Evolutionary conservation across 2,113 vertebrate species (phyloP), one percentile per base, ranked within the genome.

Genomic region (Xenus cinereus): DNA sequence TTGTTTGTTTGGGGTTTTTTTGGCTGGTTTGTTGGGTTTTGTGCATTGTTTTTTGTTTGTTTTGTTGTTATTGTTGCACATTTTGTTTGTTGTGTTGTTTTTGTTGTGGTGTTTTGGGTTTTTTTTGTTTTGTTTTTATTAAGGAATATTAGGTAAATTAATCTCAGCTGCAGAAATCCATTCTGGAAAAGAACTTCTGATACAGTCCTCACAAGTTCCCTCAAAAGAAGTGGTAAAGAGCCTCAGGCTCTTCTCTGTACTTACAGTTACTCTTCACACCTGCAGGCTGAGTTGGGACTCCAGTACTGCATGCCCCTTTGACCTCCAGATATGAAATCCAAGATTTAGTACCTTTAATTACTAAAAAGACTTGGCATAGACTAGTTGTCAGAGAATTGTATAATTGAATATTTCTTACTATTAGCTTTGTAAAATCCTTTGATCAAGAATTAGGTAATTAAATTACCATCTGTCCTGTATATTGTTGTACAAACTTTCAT

Each of bases 401-500:
- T 71, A 59, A 71, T 11, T 78, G 9, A 81, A 77, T 78, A 50
- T 67, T 60, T 71, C 48, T 95, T 63, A 41, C 26, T 62, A 21
- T 82, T 94, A 89, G 7, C 51, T 95, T 95, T 63, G 62, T 84
- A 92, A 93, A 95, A 59, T 41, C 28, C 48, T 76, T 96, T 73
- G 48, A 95, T 94, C 84, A 95, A 96, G 93, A 94, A 68, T 83
- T 72, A 89, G 33, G 48, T 77, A 92, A 84, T 92, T 83, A 88
- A 43, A 62, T 91, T 79, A 73, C n/a, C 23, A 26, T 3, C 14
- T 69, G 59, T 67, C 46, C 46, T 79, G 27, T 56, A 80, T n/a
- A 41, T 66, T 73, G 53, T 89, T 82, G 81, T 93, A 89, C 37
- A 87, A 92, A 13, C 37, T 78, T 93, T 87, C 50, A 64, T 60